These are phyloP conservation scores for Plectrocnemia conspersa DNA, from an alignment of 1,140 invertebrate genomes.

Conservation along the genomic window DNA sequence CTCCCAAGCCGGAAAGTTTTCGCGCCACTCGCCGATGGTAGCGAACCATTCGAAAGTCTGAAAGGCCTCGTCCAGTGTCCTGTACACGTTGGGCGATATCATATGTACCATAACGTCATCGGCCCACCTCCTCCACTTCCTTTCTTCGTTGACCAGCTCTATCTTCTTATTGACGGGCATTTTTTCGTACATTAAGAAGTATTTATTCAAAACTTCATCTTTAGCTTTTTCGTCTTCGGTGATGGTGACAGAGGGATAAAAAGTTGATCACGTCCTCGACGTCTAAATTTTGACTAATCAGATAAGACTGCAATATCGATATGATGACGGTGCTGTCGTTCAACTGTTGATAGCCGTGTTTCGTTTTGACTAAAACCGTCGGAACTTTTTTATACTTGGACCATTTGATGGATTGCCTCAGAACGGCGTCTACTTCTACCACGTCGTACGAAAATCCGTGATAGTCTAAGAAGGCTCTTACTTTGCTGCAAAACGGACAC, in stretches of 20 bases:
- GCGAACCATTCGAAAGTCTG: constrained; percentile 92
- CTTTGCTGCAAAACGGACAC: constrained; percentile 99
- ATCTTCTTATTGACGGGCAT: constrained; percentile 37
- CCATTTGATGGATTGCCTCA: constrained; percentile 89
- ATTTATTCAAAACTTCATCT: constrained; percentile 87
- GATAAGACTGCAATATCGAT: constrained; percentile 75
- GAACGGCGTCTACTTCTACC: constrained; percentile 94
- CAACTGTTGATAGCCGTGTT: constrained; percentile 75
- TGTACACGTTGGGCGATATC: constrained; percentile 95
- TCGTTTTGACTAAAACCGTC: constrained; percentile 75
- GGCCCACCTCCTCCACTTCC: constrained; percentile 93
- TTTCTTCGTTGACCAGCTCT: constrained; percentile 67
- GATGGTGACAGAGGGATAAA: constrained; percentile 73
- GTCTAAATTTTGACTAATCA: constrained; percentile 59
- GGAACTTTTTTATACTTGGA: constrained; percentile 94
- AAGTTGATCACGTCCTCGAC: constrained; percentile 72
- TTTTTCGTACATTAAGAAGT: constrained; percentile 86
- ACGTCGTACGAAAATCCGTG: constrained; percentile 93
- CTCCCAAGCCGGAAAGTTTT: constrained; percentile 83
- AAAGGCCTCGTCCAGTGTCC: constrained; percentile 76
- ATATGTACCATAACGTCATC: constrained; percentile 87
- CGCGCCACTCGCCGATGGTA: constrained; percentile 85
- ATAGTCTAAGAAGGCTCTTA: constrained; percentile 89
- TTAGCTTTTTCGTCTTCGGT: constrained; percentile 65
- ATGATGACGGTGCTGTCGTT: constrained; percentile 94